Evolutionary conservation across 1,140 invertebrate species (phyloP).

Genomic region (Drosophila tani): DNA sequence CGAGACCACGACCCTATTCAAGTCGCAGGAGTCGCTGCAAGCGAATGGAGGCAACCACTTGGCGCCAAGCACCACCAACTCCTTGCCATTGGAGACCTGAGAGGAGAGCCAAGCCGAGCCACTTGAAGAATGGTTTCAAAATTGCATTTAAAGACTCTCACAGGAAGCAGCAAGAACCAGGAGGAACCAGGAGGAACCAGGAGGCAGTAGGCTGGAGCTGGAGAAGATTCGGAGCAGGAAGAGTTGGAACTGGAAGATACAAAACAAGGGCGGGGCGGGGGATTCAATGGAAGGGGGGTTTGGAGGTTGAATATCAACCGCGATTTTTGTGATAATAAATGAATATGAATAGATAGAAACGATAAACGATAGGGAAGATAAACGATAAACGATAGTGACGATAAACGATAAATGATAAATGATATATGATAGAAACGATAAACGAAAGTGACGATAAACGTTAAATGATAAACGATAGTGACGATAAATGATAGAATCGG

Average conservation of each 20-base stretch:
- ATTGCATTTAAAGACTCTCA: constrained; percentile 63
- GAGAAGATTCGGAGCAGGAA: constrained; percentile 2
- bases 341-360: constrained; percentile 59
- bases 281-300: not conserved
- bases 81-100: constrained; percentile 45
- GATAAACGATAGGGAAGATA: constrained; percentile 11
- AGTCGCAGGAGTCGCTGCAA: constrained; percentile 63
- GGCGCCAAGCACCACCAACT: not conserved
- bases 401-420: constrained; percentile 56
- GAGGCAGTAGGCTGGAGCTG: no score
- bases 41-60: constrained; percentile 52
- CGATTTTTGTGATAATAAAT: constrained; percentile 74
- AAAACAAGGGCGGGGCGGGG: not conserved
- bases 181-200: not conserved
- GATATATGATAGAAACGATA: constrained; percentile 51
- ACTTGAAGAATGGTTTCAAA: constrained; percentile 68
- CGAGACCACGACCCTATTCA: constrained; percentile 71
- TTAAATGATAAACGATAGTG: not conserved
- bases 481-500: constrained; percentile 46
- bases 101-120: constrained; percentile 5
- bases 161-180: no score
- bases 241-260: not conserved
- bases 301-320: constrained; percentile 32
- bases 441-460: not conserved
- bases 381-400: constrained; percentile 24